phyloP scores from a whole-genome alignment of 2,797 vertebrate genomes.

The Jordanella pulchra region DNA sequence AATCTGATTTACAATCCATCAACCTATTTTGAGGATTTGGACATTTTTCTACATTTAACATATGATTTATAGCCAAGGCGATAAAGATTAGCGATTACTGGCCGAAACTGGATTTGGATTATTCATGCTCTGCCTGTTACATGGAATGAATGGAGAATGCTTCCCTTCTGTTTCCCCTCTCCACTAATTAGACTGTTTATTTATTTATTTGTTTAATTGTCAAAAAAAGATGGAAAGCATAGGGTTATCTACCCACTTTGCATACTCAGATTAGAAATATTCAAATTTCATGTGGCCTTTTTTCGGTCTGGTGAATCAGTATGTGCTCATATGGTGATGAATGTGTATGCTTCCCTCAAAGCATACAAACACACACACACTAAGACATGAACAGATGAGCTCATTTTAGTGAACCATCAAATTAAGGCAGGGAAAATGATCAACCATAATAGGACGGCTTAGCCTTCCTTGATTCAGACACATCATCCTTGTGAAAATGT shows the following conservation, averaged over 20 bases:
- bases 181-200: slow-evolving; percentile 56
- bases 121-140: slow-evolving; percentile 54
- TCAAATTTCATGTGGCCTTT: slow-evolving; percentile 49
- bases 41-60: slow-evolving; percentile 41
- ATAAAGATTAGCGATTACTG: slow-evolving; percentile 53
- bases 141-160: slow-evolving; percentile 43
- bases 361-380: slow-evolving; percentile 14
- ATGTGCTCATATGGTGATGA: slow-evolving; percentile 23
- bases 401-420: slow-evolving; percentile 61
- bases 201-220: slow-evolving; percentile 69
- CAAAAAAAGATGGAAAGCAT: slow-evolving; percentile 47
- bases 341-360: slow-evolving; percentile 1
- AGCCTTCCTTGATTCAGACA: slow-evolving; percentile 26
- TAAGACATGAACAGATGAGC: slow-evolving; percentile 18
- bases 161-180: slow-evolving; percentile 41
- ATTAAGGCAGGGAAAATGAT: slow-evolving; percentile 40
- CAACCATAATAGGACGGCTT: slow-evolving; percentile 18
- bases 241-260: slow-evolving; percentile 61
- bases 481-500: slow-evolving; percentile 13
- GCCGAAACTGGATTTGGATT: slow-evolving; percentile 48
- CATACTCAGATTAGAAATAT: slow-evolving; percentile 72
- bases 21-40: slow-evolving; percentile 48
- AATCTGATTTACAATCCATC: slow-evolving; percentile 37
- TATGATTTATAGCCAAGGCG: slow-evolving; percentile 44
- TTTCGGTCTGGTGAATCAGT: slow-evolving; percentile 29